Base-by-base conservation (phyloP, 2,888 invertebrate genomes). In the Epinotia bilunana region DNA sequence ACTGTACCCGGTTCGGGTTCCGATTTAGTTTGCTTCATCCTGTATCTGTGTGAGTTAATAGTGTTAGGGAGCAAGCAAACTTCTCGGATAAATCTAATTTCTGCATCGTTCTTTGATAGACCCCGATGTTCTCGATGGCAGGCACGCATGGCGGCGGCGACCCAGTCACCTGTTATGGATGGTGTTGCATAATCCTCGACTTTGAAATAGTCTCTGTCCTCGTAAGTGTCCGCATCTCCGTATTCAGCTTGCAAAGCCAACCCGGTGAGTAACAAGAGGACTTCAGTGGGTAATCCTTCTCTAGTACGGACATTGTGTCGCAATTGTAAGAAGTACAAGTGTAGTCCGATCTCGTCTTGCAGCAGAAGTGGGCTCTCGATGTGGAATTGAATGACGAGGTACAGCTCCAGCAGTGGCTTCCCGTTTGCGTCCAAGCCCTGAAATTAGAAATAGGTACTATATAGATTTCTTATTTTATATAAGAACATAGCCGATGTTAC, bases 281-380 rank as follows among this genome's bases (percentile, higher is more conserved):
- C 95, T 89, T 96, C 96, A 18, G 95, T 94, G 20, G 95, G 95
- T 62, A 93, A 83, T 23, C 88, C 95, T 89, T 96, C 97, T 87
- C 96, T 95, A 77, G 96, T 95, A 78, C 96, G 95, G 79, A 96
- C 95, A 94, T 99, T 99, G 92, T 98, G 97, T 79, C 98, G 97
- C 88, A 99, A 94, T 94, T 99, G 99, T 83, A 98, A 95, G 94
- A 98, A 99, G 92, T 99, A 99, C 87, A 99, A 97, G 89, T 98
- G 98, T 76, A 98, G 95, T 72, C 98, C 98, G 82, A 97, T 96
- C 86, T 98, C 98, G 95, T 99, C 98, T 91, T 98, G 96, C 86
- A 98, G 95, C 80, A 98, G 95, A 83, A 98, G 95, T 78, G 98
- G 98, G 87, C 98, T 98, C 94, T 98, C 98, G 85, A 98, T 97